Evolutionary conservation across 2,113 vertebrate genomes (phyloP), one percentile per base, ranked within the genome.

Genomic region (Melanerpes formicivorus): DNA sequence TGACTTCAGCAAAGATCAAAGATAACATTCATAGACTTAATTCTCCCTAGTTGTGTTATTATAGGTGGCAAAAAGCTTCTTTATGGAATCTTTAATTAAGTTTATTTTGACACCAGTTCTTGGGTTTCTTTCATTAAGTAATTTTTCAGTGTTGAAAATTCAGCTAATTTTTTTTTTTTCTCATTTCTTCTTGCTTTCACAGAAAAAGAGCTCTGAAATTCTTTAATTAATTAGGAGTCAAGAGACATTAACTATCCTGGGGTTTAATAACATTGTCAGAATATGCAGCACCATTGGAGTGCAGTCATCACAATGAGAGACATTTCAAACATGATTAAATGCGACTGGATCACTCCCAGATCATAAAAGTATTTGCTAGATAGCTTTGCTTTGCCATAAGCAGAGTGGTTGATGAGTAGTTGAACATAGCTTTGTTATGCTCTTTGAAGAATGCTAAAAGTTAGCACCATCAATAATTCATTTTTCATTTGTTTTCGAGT

Each of bases 1-100:
- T 92, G 25, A 90, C 85, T 93, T 87, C 71, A 75, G 26, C 23
- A 79, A 93, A 74, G 63, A 87, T 90, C 62, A 95, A 93, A 90
- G 22, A 50, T 84, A 71, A 69, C 64, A 69, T 84, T 76, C 23
- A 58, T 30, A 55, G 32, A 40, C 65, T 79, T 92, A 21, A 52
- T 83, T 21, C 19, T 93, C 73, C 29, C 34, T 89, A 75, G 23
- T 1, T 91, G 60, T 93, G 46, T 37, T 91, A 84, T 79, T 88
- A 52, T 52, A 75, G 21, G 11, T 87, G 62, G 46, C 58, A 91
- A 87, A 94, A 95, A 64, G 1, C 52, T 93, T 44, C 22, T 65
- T 89, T 91, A 42, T 48, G 64, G 60, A 74, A 89, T 78, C 66
- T 66, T 93, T 91, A 93, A 75, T 92, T 90, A 76, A 58, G 21